Base-by-base conservation (phyloP, 92 coral and sea anemone species). In the Actinernus sp. region DNA sequence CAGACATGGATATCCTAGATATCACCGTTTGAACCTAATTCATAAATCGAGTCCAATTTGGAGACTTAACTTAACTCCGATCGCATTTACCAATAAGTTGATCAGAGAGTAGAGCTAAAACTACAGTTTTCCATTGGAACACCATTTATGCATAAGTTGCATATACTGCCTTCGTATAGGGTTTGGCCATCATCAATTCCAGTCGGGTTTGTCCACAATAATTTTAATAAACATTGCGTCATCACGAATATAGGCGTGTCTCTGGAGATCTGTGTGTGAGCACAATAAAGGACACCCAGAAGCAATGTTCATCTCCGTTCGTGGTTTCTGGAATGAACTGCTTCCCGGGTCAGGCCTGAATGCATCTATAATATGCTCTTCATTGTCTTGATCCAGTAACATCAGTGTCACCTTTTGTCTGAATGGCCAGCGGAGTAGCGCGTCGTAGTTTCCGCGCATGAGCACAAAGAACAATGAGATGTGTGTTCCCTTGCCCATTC, bases 341-440 rank as follows among this genome's bases (percentile, higher is more conserved):
- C 91, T 89, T 49, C 48, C 75, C 0, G 96, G 96, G 51, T 89
- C 96, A 37, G 96, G 96, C 26, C 88, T 61, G 50, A 89, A 89
- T 14, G 96, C 84, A 11, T 89, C 96, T 28, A 84, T 89, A 47
- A 73, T 77, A 58, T 88, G 90, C 50, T 88, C 96, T 31, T 53
- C 69, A n/a, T 73, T 67, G 49, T 84, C 63, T 43, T 88, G 90
- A 18, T 88, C 95, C 71, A 88, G 37, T 31, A 88, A 20, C 90
- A 83, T 88, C 40, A 88, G 58, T 23, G 90, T 77, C 22, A 83
- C 94, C 71, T 88, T 88, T 55, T 88, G 94, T 56, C 86, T 76
- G 59, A 88, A 88, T n/a, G 94, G 94, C 94, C 94, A 88, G 65
- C 81, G 87, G 39, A 88, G 79, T 0, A 88, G 56, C 0, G 94